These are phyloP conservation scores for Drosophila robusta DNA, from an alignment of 2,888 invertebrate genomes.

Conservation along the genomic window DNA sequence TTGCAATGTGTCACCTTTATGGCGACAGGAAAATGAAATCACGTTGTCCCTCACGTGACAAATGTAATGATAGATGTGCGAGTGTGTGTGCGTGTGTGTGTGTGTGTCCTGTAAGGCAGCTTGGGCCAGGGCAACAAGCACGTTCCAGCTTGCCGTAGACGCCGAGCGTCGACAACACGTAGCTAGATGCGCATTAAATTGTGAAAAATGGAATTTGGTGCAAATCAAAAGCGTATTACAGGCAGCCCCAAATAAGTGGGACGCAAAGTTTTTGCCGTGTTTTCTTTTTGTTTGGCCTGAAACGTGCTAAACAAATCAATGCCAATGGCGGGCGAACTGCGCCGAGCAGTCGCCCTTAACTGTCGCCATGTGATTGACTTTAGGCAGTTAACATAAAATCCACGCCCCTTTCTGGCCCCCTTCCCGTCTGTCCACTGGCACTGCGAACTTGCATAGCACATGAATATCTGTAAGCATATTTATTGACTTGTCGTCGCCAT, in stretches of 20 bases:
- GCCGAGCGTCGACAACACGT: conserved; percentile 71
- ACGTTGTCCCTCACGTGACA: conserved; percentile 81
- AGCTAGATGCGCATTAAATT: conserved; percentile 79
- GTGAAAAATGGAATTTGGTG: conserved; percentile 78
- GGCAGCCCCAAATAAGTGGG: conserved; percentile 66
- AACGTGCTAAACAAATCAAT: conserved; percentile 73
- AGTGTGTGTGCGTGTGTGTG: conserved; percentile 17
- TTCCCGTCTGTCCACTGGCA: background rate
- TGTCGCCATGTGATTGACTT: conserved; percentile 65
- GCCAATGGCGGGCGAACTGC: conserved; percentile 37
- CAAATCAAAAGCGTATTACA: conserved; percentile 81
- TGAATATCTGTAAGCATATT: conserved; percentile 72
- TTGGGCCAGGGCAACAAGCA: conserved; percentile 45
- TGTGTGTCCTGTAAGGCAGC: conserved; percentile 8
- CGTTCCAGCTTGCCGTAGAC: conserved; percentile 57
- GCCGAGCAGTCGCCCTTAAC: conserved; percentile 39
- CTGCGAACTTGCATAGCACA: conserved; percentile 27
- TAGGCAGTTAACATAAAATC: conserved; percentile 31
- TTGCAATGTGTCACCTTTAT: conserved; percentile 81
- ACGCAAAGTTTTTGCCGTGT: conserved; percentile 33
- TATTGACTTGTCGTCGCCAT: conserved; percentile 72
- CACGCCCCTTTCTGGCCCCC: background rate
- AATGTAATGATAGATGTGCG: conserved; percentile 78
- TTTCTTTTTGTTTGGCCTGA: conserved; percentile 19
- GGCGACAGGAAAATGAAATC: conserved; percentile 80